Evolutionary conservation across 2,888 invertebrate species (phyloP), one percentile per base, ranked within the genome.

Genomic region (Sisyra nigra): DNA sequence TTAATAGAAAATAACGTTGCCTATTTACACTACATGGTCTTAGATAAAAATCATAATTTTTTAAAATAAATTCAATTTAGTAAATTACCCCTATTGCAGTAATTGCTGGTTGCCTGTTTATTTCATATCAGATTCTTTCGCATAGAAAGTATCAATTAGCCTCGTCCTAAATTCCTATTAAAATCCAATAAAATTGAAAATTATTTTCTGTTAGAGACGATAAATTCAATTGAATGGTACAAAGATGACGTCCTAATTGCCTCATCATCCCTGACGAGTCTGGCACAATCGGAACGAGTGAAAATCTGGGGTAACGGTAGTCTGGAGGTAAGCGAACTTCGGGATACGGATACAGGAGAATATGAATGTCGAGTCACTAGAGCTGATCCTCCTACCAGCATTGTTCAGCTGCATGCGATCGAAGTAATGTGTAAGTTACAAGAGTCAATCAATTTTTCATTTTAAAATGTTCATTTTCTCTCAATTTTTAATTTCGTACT

Each of bases 341-440:
- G 65, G 18, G 66, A 73, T 0, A 55, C 59, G 8, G 80, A 81
- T 51, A 73, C 75, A 0, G 80, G 77, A 1, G 69, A 73, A 49
- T 81, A 81, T 51, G 72, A 71, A 7, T 81, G 81, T 50, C 76
- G 79, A 63, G 76, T 76, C 1, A 55, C 75, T 10, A 63, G 80
- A 14, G 69, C 73, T 1, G 69, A 72, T 24, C 78, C 80, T 2
- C 78, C 76, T 77, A 72, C 73, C 1, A 69, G 74, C 1, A 71
- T 80, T n/a, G 66, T 71, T 33, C 85, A 85, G 58, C 68, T 72
- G 2, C 83, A 86, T 54, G 72, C 79, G 14, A 80, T 86, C 49
- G 78, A 83, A 69, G 86, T 86, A 3, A 72, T 82, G 57, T 78
- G 82, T 81, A 62, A 72, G 79, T 71, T 48, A 18, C 11, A 11